Base-by-base conservation (phyloP, 1,140 invertebrate genomes). In the Octopus bimaculoides region DNA sequence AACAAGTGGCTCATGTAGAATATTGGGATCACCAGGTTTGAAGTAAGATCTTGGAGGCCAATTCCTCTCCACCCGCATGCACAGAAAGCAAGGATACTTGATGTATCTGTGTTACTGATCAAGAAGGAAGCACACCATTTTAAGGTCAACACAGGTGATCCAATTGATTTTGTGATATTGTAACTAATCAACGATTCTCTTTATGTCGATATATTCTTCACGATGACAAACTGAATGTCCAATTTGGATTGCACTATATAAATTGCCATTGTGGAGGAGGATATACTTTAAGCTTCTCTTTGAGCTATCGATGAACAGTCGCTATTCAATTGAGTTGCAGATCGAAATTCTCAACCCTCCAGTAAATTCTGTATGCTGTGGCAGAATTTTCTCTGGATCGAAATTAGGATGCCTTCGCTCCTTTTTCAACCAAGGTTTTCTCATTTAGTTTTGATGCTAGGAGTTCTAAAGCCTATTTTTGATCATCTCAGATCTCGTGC, bases 401-500 rank as follows among this genome's bases (percentile, higher is more conserved):
- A 61, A 61, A 74, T 2, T 74, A 20, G 12, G 17, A 4, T 74
- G 3, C 73, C 4, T 74, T 74, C 41, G 10, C 73, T 14, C 73
- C 73, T 10, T 74, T n/a, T 52, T 74, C 9, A 52, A 74, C 8
- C 20, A 52, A 26, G 20, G 1, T 74, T 52, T 74, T 74, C 41
- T 74, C 73, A 74, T 52, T 52, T 4, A 74, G 41, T 2, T 52
- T 74, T 52, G 73, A 74, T 20, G 20, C 73, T 74, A 74, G 73
- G n/a, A 74, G 73, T 74, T 74, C 73, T 74, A 52, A 74, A 20
- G 73, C 73, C 20, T 66, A 41, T 52, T 20, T 74, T 74, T 74
- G 73, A 74, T 20, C 8, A 4, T 74, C 73, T 17, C 41, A 74
- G 20, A 74, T 74, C 73, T 74, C 73, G 41, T 74, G 41, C 73